Evolutionary conservation across 2,888 invertebrate species (phyloP).

Genomic region (Cephus spinipes): DNA sequence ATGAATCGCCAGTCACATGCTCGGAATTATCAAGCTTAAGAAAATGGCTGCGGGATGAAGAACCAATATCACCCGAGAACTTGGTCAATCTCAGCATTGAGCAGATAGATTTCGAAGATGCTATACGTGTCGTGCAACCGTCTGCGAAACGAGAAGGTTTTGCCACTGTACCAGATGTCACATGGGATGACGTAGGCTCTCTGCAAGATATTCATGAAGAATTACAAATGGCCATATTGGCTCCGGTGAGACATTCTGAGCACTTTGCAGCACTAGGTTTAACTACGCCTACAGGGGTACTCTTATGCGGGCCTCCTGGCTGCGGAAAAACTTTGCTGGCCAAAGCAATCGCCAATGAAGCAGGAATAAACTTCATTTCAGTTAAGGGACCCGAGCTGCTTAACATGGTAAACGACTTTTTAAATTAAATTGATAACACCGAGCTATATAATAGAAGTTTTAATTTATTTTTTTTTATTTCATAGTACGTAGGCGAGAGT

Average conservation of each 20-base stretch:
- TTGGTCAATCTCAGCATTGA: slow-evolving; percentile 76
- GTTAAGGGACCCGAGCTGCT: slow-evolving; percentile 98
- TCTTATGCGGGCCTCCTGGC: slow-evolving; percentile 97
- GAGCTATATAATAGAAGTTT: neutral
- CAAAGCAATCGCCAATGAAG: slow-evolving; percentile 98
- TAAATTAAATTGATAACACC: slow-evolving; percentile 12
- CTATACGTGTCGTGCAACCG: slow-evolving; percentile 87
- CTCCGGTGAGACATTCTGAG: slow-evolving; percentile 89
- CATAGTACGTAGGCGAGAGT: slow-evolving; percentile 96
- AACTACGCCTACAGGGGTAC: slow-evolving; percentile 86
- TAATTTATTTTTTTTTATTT: slow-evolving; percentile 33
- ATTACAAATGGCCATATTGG: slow-evolving; percentile 90
- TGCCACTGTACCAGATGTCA: slow-evolving; percentile 95
- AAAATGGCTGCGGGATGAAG: slow-evolving; percentile 75
- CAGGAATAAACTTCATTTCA: slow-evolving; percentile 98
- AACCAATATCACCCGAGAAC: slow-evolving; percentile 73
- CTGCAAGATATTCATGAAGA: slow-evolving; percentile 88
- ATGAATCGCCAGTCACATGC: neutral
- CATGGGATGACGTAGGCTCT: slow-evolving; percentile 97
- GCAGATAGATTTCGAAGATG: slow-evolving; percentile 81
- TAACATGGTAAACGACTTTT: slow-evolving; percentile 82
- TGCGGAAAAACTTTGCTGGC: slow-evolving; percentile 96
- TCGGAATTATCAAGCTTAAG: slow-evolving; percentile 71
- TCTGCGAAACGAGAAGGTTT: slow-evolving; percentile 97
- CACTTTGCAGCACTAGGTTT: slow-evolving; percentile 84